Evolutionary conservation across 1,140 invertebrate genomes (phyloP).

Genomic region (Lordiphosa collinella): DNA sequence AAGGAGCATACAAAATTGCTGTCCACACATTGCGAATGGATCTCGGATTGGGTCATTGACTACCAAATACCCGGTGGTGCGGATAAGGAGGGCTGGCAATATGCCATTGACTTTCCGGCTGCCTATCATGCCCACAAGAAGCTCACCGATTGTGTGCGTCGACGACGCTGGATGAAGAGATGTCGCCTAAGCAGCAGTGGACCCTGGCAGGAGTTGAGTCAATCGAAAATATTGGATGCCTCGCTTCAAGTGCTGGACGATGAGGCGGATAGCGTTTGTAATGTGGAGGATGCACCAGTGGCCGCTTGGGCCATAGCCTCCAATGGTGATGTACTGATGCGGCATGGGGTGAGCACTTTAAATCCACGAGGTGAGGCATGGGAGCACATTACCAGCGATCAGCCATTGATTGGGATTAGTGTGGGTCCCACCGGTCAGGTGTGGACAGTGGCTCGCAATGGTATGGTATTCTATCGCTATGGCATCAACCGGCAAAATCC

Average conservation of each 20-base stretch:
- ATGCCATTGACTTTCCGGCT: constrained; percentile 93
- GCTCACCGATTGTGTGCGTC: constrained; percentile 92
- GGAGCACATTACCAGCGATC: constrained; percentile 89
- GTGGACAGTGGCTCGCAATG: constrained; percentile 93
- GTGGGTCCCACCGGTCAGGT: constrained; percentile 85
- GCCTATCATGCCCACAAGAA: constrained; percentile 91
- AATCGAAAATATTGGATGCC: constrained; percentile 90
- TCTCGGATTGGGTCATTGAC: constrained; percentile 94
- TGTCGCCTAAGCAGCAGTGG: constrained; percentile 90
- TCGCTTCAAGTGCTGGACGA: constrained; percentile 80
- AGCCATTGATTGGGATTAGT: constrained; percentile 87
- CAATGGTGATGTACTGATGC: constrained; percentile 90
- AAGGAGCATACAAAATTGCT: constrained; percentile 91
- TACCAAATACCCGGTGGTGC: constrained; percentile 93
- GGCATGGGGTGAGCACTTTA: constrained; percentile 86
- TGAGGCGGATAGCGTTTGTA: constrained; percentile 46
- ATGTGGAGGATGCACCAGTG: constrained; percentile 76
- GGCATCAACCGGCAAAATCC: constrained; percentile 85
- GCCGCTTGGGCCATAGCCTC: constrained; percentile 90
- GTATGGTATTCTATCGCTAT: constrained; percentile 88
- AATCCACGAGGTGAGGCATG: constrained; percentile 87
- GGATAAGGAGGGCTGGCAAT: constrained; percentile 95
- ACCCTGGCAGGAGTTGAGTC: constrained; percentile 92
- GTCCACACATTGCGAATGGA: constrained; percentile 94
- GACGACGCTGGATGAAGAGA: constrained; percentile 91